Percentiles rank a stretch among this genome's conserved stretches.
Conservation (phyloP, 1,140 invertebrate species). For the Sinella curviseta region DNA sequence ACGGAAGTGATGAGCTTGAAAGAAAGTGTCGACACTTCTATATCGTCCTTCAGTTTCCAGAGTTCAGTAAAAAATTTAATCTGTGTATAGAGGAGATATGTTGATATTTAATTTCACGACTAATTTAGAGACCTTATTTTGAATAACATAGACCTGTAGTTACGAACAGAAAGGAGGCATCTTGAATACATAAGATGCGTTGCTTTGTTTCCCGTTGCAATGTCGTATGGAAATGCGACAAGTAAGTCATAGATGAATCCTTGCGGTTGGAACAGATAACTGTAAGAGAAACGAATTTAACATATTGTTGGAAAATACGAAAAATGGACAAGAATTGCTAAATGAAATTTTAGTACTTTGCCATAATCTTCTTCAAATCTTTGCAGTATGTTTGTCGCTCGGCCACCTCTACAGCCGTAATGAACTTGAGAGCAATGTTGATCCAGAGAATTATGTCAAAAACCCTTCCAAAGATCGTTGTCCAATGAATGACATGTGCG, state of each 20-base stretch:
- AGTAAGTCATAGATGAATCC: neutral
- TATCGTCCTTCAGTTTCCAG: neutral
- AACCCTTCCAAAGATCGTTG: neutral
- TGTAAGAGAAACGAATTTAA: neutral
- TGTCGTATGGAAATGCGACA: neutral
- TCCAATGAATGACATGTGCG: neutral
- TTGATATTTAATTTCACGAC: no score
- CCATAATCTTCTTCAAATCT: neutral
- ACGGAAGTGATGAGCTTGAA: constrained; percentile 4
- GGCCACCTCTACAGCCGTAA: neutral
- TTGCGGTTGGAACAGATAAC: neutral
- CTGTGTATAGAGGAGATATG: no score
- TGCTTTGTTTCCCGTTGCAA: neutral
- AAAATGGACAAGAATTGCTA: no score
- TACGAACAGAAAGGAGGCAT: neutral
- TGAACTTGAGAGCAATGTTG: neutral
- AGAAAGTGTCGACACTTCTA: neutral
- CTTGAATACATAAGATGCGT: neutral
- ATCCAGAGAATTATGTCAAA: neutral
- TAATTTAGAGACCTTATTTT: no score
- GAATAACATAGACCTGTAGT: no score
- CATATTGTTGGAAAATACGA: no score
- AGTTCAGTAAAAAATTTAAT: neutral
- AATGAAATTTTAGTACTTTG: no score
- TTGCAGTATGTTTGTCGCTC: constrained; percentile 4